Evolutionary conservation across 2,888 invertebrate species (phyloP), one percentile per base, ranked within the genome.

Genomic region (Aradus depressus): DNA sequence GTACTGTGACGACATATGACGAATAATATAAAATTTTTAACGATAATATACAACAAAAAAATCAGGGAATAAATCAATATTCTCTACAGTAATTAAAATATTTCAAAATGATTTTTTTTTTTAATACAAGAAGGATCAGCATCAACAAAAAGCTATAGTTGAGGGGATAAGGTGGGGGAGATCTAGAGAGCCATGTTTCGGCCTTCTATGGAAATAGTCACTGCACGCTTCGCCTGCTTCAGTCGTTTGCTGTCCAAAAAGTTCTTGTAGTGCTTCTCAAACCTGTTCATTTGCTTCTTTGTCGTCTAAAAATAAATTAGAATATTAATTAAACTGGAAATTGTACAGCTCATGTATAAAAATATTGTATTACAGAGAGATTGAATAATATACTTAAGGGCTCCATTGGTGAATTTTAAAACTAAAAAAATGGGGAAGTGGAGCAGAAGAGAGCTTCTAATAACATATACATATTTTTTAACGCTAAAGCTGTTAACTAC

Each of bases 151-250:
- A 34, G 18, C 8, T 34, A 34, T 34, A 34, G 18, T 34, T 34
- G 14, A 34, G 18, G 18, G 12, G 22, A 73, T 73, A 53, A 73
- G 73, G 10, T 49, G n/a, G 28, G 28, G 8, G 12, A 31, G 62
- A 53, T 60, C 73, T 79, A 93, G 56, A 96, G 77, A 60, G 90
- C 81, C 95, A 96, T 93, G 72, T 90, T 91, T 63, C 93, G 76
- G 21, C 96, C 96, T 72, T 96, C 95, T 60, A 96, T 91, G 54
- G 95, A 95, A 67, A 96, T 95, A 62, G 84, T 83, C 47, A 95
- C 91, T 53, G 95, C 95, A 47, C 62, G 74, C 57, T 84, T 78
- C 12, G 81, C 74, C 64, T 86, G 81, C 64, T 82, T 83, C 63
- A 82, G 66, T 28, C 87, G 75, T 67, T 90, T 90, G 58, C 77